Evolutionary conservation across 2,113 vertebrate species (phyloP), one percentile per base, ranked within the genome.

Genomic region (Neogobius melanostomus): DNA sequence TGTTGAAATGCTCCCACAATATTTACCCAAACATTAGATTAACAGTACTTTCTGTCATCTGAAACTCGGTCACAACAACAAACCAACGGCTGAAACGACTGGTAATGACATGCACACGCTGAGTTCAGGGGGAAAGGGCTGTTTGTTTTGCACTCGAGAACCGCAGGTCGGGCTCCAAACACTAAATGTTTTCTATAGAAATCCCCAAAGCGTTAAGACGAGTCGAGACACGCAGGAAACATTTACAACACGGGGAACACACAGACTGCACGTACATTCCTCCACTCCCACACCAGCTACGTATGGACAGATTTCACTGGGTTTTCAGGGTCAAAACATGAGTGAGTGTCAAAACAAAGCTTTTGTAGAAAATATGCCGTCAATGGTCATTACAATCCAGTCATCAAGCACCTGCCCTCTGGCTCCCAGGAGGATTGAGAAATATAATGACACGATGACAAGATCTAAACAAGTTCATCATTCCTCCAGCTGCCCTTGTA

Each of bases 161-260:
- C 46, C 43, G 6, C 43, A 21, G 17, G 42, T 10, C 16, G 69
- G n/a, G 28, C 59, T 3, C 15, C 21, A 12, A 72, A 64, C 46
- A 10, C 46, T 43, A 2, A 14, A 16, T 12, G 8, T 51, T 68
- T 53, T 44, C 42, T 17, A 1, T 52, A 11, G 12, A 75, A 65
- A 69, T 12, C n/a, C 52, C 10, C 11, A 16, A 21, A 8, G 59
- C 11, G 15, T 1, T 0, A 46, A 45, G 45, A 7, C 65, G 45
- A 68, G 54, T 69, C 48, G 11, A 45, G 64, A 73, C 70, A 64
- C 16, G 11, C 14, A 16, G 44, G 9, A 64, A 42, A 45, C 14
- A 61, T 63, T 47, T 63, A 17, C 52, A 54, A 54, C 61, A 16
- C 61, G 11, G 59, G 6, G 10, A 64, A 47, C 61, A 17, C 44